Evolutionary conservation across 2,113 vertebrate genomes (phyloP).

Genomic region (Carettochelys insculpta): DNA sequence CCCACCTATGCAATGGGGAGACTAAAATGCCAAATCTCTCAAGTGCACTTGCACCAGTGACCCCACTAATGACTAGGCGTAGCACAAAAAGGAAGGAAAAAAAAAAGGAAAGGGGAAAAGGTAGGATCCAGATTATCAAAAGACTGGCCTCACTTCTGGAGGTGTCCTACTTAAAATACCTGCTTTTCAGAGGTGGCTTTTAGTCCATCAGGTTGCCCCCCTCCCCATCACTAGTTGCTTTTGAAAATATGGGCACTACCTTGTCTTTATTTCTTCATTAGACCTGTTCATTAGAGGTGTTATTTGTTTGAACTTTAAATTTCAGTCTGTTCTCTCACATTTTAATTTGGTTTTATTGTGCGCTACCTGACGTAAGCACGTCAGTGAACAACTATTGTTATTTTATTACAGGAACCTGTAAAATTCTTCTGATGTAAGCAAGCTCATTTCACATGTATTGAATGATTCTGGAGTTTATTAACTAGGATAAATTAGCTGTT

Average conservation of each 20-base stretch:
- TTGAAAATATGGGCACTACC: background rate
- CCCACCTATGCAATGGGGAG: background rate
- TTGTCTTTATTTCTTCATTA: background rate
- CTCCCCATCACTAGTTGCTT: background rate
- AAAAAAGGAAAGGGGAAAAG: background rate
- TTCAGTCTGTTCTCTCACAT: background rate
- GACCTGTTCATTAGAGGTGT: background rate
- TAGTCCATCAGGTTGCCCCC: background rate
- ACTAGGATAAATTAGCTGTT: background rate
- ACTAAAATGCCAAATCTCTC: background rate
- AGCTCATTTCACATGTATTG: background rate
- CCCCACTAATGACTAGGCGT: background rate
- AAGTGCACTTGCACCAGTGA: background rate
- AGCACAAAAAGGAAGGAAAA: background rate
- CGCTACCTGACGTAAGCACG: no score
- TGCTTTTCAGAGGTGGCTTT: background rate
- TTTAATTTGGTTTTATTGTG: background rate
- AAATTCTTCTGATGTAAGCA: background rate
- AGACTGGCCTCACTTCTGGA: background rate
- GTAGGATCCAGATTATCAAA: background rate
- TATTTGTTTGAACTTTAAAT: background rate
- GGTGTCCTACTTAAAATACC: background rate
- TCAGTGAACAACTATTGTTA: background rate
- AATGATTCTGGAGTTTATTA: background rate
- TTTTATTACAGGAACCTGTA: fast-evolving